Percentiles rank a stretch among this genome's conserved stretches.
Conservation (phyloP, 2,888 invertebrate species). For the Hedya salicella region DNA sequence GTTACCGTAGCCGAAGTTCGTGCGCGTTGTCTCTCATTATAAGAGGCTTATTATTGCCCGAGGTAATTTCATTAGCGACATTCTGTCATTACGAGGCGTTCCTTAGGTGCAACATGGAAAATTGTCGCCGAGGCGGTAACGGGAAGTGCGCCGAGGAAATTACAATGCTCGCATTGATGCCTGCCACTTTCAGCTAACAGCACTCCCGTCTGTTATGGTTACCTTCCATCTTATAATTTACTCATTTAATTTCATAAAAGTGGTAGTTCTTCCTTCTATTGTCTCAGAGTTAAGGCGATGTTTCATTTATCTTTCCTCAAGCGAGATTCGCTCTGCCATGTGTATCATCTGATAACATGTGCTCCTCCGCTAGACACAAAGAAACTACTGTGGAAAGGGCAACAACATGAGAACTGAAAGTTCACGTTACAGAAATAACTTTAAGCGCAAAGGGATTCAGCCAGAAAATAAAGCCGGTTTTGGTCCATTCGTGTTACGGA, state of each 20-base stretch:
- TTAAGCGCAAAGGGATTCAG: conserved; percentile 21
- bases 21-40: conserved; percentile 66
- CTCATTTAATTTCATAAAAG: conserved; percentile 17
- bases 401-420: conserved; percentile 38
- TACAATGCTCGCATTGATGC: conserved; percentile 64
- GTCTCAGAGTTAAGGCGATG: conserved; percentile 6
- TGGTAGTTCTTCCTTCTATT: conserved; percentile 16
- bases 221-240: conserved; percentile 1
- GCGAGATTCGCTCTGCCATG: conserved; percentile 24
- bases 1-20: conserved; percentile 57
- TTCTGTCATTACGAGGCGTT: conserved; percentile 69
- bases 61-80: conserved; percentile 69
- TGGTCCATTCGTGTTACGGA: conserved; percentile 12
- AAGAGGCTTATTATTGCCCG: conserved; percentile 63
- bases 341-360: conserved; percentile 28
- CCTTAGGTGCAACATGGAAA: conserved; percentile 56
- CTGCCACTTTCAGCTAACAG: conserved; percentile 56
- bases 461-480: conserved; percentile 23
- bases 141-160: conserved; percentile 71
- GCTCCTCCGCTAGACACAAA: conserved; percentile 39
- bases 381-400: conserved; percentile 41
- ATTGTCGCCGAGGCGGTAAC: conserved; percentile 74
- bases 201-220: conserved; percentile 1
- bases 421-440: conserved; percentile 35
- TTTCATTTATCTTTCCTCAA: conserved; percentile 21